Percentiles rank a stretch among this genome's conserved stretches.
These are phyloP conservation scores for Deilephila porcellus DNA, from an alignment of 2,888 invertebrate species.

Conservation along the genomic window DNA sequence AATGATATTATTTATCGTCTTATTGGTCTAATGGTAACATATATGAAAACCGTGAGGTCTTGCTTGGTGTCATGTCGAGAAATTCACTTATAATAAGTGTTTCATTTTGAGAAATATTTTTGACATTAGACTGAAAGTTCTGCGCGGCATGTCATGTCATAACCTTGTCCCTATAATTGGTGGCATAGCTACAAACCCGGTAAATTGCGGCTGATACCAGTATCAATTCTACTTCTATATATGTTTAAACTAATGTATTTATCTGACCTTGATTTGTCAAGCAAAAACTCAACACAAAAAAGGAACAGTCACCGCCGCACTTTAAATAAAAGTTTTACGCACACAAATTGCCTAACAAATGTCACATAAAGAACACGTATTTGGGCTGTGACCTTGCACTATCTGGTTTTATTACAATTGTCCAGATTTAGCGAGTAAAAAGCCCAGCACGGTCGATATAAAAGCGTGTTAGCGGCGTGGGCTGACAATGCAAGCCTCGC, in stretches of 20 bases:
- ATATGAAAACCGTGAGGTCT: too few species aligned
- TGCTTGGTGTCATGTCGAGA: too few species aligned
- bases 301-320: conserved; percentile 31
- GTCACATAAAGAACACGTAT: conserved; percentile 32
- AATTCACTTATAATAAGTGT: too few species aligned
- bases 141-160: too few species aligned
- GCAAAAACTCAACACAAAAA: background rate
- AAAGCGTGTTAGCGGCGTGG: conserved; percentile 46
- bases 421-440: conserved; percentile 45
- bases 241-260: background rate
- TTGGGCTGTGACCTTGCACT: conserved; percentile 41
- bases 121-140: too few species aligned
- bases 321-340: background rate
- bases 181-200: too few species aligned
- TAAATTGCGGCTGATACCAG: too few species aligned
- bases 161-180: too few species aligned
- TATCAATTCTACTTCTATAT: too few species aligned
- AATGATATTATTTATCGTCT: too few species aligned
- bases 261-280: background rate
- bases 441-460: conserved; percentile 44
- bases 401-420: conserved; percentile 36
- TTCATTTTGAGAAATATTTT: too few species aligned
- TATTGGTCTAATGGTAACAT: too few species aligned
- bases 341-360: conserved; percentile 18
- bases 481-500: conserved; percentile 52